Base-by-base conservation (phyloP, 1,140 invertebrate genomes). In the Anagrus nilaparvatae region DNA sequence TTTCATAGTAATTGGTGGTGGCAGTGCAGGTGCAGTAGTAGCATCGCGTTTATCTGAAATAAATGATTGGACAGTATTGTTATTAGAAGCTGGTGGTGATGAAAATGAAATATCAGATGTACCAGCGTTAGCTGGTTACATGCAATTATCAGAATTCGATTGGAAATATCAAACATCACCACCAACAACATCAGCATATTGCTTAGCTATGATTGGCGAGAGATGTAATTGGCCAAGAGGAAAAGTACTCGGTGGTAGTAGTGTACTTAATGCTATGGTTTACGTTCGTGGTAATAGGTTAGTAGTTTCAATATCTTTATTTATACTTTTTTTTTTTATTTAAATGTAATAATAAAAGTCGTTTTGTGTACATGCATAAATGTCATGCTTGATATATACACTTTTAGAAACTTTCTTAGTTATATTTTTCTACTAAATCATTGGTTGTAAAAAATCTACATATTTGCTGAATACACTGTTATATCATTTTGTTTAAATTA, bases 201-300 rank as follows among this genome's bases (percentile, higher is more conserved):
- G 84, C 53, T 71, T 84, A 35, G 85, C 82, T 1, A 88, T 88
- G 85, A 75, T 79, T 24, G 84, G 80, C 1, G 82, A 87, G 57
- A 71, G 84, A 19, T 90, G 87, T 54, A 86, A 87, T 60, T 90
- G 87, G 86, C 86, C 89, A 1, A 70, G 87, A 40, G 87, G 87
- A 17, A 87, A 84, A 60, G 86, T 92, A 3, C 70, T 91, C 10
- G 93, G 93, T n/a, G 94, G 94, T 10, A 87, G 87, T 20, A 92
- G 87, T 32, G 89, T 93, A 0, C 73, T 97, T 1, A 97, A 97
- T 62, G 90, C 90, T 2, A 94, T 95, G 90, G 77, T 95, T 6
- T 97, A 97, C 65, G 83, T 95, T 0, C 76, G 94, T 29, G 94
- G 94, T 17, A 94, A 97, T 56, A 78, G 73, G 48, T 63, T 56